A percentile compares a stretch with the other conserved stretches of the same genome.
phyloP scores from a whole-genome alignment of 2,797 vertebrate species.

The Catamblyrhynchus diadema region DNA sequence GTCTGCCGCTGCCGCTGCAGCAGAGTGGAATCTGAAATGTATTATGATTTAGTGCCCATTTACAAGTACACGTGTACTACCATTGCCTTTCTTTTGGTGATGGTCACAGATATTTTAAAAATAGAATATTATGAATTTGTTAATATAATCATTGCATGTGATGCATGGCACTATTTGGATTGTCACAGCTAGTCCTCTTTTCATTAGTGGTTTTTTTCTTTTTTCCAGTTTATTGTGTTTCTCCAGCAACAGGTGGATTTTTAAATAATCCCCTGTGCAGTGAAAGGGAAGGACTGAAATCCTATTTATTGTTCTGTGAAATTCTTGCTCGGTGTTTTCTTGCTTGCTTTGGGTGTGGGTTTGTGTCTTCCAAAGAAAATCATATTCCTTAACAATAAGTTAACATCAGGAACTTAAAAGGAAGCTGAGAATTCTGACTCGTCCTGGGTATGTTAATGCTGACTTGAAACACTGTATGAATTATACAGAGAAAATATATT shows the following conservation, averaged over 20 bases:
- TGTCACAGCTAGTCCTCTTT: not conserved
- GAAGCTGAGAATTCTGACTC: slow-evolving; percentile 85
- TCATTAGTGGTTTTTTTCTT: rapidly evolving
- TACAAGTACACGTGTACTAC: rapidly evolving
- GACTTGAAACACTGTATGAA: not conserved
- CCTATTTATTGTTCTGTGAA: rapidly evolving
- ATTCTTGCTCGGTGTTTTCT: not conserved
- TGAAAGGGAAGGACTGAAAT: not conserved
- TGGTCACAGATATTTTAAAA: not conserved
- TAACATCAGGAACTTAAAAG: slow-evolving; percentile 90
- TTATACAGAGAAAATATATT: rapidly evolving
- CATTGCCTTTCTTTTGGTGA: not conserved
- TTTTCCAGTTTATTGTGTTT: rapidly evolving
- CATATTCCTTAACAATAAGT: slow-evolving; percentile 78
- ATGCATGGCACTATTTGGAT: rapidly evolving
- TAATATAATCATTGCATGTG: rapidly evolving
- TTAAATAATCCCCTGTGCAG: not conserved
- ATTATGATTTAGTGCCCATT: not conserved
- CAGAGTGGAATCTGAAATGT: not conserved
- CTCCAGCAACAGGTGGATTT: not conserved
- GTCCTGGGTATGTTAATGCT: slow-evolving; percentile 83
- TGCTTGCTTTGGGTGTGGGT: not conserved
- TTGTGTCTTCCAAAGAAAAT: not conserved
- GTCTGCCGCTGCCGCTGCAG: rapidly evolving
- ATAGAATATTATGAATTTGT: rapidly evolving